Base-by-base conservation (phyloP, 2,888 invertebrate genomes). In the Thera obeliscata region DNA sequence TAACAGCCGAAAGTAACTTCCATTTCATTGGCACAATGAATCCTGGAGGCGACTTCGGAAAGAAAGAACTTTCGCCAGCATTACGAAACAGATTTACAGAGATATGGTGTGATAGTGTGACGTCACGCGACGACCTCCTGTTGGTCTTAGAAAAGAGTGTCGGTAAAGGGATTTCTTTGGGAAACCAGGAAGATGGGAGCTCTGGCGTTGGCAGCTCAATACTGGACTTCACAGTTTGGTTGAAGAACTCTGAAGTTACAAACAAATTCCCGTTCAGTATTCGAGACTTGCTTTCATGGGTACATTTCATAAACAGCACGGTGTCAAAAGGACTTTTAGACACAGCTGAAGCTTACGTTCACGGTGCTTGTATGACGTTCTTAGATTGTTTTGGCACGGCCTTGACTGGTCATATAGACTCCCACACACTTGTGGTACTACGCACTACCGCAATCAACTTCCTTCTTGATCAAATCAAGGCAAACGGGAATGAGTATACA, bases 41-140 rank as follows among this genome's bases (percentile, higher is more conserved):
- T 93, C 99, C 99, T 6, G 99, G 99, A 9, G 99, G 99, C 0
- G 99, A 99, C 94, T 99, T 98, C 86, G 99, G 99, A 2, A 99
- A 99, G 87, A 99, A 99, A 85, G 99, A 99, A 94, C 94, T 99
- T 8, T 99, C 99, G 0, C 99, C 99, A 0, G 99, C 99, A 0
- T 90, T 99, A 60, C 94, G 99, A 61, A 99, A 99, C 93, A 95
- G 99, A 58, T 98, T 99, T 80, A 99, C 99, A 0, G 99, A 99
- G 93, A 98, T 99, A 82, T 99, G 99, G 99, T 99, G 99, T 82
- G 97, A 97, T 65, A 95, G 96, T 60, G 96, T 96, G 8, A 95
- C 95, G 12, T 94, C 95, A 36, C 92, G 95, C 62, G 93, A 95
- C 11, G 99, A 99, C 88, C 93, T 98, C 52, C 89, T 96, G 11